These are phyloP conservation scores for Achroia grisella DNA, from an alignment of 1,140 invertebrate species.

Conservation along the genomic window DNA sequence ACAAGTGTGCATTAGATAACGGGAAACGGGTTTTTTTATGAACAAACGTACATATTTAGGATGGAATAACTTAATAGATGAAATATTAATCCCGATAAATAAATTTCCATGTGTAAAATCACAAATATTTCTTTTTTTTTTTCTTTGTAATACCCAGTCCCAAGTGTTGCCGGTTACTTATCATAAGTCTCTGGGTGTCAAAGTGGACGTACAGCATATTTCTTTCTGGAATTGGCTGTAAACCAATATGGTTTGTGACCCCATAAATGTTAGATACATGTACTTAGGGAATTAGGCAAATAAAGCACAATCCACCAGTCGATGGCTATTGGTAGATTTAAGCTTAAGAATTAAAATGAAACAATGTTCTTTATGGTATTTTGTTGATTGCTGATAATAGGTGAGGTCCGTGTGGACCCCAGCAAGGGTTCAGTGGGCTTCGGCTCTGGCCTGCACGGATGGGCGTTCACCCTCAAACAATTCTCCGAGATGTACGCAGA, in stretches of 20 bases:
- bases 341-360: too few relatives aligned
- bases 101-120: too few relatives aligned
- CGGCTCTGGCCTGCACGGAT: constrained; percentile 98
- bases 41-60: too few relatives aligned
- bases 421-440: constrained; percentile 99
- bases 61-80: too few relatives aligned
- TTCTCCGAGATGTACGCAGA: constrained; percentile 99
- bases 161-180: constrained; percentile 43
- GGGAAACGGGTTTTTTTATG: too few relatives aligned
- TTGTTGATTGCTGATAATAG: constrained; percentile 15
- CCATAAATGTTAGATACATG: constrained; percentile 42
- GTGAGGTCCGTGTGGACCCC: constrained; percentile 95
- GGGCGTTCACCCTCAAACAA: constrained; percentile 99
- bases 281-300: too few relatives aligned
- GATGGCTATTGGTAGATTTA: too few relatives aligned
- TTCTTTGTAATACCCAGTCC: constrained; percentile 24
- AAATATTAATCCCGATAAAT: too few relatives aligned
- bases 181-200: constrained; percentile 40
- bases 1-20: too few relatives aligned
- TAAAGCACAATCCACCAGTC: too few relatives aligned
- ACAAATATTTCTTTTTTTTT: too few relatives aligned
- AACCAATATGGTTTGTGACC: constrained; percentile 22
- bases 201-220: constrained; percentile 35
- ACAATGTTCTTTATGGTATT: too few relatives aligned
- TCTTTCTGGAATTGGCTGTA: constrained; percentile 47